phyloP scores from a whole-genome alignment of 2,113 vertebrate genomes.

The Sylvia atricapilla region DNA sequence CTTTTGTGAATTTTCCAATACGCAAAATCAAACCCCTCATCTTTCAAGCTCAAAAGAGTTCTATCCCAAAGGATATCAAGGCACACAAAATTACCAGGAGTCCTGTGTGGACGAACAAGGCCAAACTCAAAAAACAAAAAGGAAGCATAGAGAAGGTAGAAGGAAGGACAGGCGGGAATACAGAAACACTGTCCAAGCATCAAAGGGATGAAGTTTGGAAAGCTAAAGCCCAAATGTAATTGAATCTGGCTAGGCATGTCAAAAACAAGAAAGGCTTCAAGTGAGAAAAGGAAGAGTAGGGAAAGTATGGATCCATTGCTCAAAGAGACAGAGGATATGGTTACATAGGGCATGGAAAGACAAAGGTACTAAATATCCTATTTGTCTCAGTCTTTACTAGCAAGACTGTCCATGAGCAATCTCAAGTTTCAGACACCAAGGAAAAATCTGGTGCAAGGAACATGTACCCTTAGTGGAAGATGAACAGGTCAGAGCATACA shows the following conservation, averaged over 20 bases:
- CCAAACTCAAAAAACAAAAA: not conserved
- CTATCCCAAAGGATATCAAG: not conserved
- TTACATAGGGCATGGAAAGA: not conserved
- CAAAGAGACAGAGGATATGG: not conserved
- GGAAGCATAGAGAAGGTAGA: not conserved
- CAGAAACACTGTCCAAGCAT: not conserved
- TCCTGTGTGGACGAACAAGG: not conserved
- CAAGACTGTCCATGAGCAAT: not conserved
- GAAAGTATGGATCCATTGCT: not conserved
- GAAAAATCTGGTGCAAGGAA: not conserved
- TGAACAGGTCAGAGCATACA: not conserved
- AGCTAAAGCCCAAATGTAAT: not conserved
- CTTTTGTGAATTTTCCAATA: not conserved
- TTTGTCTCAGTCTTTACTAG: not conserved
- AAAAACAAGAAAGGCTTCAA: not conserved
- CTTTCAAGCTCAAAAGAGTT: not conserved
- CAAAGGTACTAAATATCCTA: not conserved
- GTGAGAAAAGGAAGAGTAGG: not conserved
- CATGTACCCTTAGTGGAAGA: not conserved
- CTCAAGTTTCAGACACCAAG: not conserved
- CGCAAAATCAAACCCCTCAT: not conserved
- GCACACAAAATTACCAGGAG: not conserved
- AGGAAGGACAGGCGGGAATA: not conserved
- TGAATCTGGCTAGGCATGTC: not conserved
- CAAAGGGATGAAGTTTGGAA: not conserved